Evolutionary conservation across 2,113 vertebrate genomes (phyloP), one percentile per base, ranked within the genome.

Genomic region (Numida meleagris): DNA sequence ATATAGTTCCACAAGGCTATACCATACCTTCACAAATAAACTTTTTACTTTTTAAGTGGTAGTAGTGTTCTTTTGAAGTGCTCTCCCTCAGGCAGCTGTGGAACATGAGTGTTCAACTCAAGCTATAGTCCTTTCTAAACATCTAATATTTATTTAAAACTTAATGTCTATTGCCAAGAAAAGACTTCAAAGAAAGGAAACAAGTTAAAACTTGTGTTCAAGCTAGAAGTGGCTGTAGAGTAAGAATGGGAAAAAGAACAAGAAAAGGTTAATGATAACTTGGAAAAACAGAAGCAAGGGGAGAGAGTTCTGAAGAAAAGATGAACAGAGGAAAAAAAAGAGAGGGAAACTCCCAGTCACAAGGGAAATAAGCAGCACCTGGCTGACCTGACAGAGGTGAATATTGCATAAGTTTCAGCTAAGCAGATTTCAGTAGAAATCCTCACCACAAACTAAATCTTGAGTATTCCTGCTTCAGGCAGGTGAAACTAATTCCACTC

Each of bases 131-230:
- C 94, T 89, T 97, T 92, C 97, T 96, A 94, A 90, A 97, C 90
- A 95, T 96, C 83, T 91, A 97, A 43, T 94, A 95, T 89, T 96
- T 97, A 97, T 96, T 97, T 96, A 75, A 97, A 97, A 97, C 97
- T 91, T 97, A 86, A 96, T 92, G 95, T 71, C 88, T 93, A 73
- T 95, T 97, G 96, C 95, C 87, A 96, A 96, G 89, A 96, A 95
- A 93, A 66, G 58, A 97, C 96, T 97, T 98, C 96, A 98, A 97
- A 97, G 96, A 95, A 90, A 92, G 59, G 9, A 29, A 73, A 63
- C 72, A 91, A 95, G 96, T 94, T 78, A 91, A 95, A 97, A 97
- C 96, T 95, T 94, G 94, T 90, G 80, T 82, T 61, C 81, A 96
- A 94, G 94, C 93, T 95, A 94, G 59, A 97, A 94, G 61, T 96